Evolutionary conservation across 2,113 vertebrate species (phyloP), one percentile per base, ranked within the genome.

Genomic region (Pica pica): DNA sequence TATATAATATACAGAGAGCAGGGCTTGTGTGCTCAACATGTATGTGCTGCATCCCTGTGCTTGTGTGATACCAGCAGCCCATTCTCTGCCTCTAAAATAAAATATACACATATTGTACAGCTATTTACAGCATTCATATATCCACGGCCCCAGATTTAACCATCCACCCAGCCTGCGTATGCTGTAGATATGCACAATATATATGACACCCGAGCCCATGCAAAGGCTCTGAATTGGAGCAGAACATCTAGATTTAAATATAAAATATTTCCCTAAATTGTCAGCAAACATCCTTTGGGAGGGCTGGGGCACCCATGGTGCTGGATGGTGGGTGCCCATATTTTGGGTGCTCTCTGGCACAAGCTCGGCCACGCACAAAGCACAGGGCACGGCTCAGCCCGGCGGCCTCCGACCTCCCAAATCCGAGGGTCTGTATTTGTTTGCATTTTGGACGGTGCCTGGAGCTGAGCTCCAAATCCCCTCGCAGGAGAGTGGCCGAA

Each of bases 41-140:
- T 46, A 83, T 69, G 77, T 84, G 70, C 68, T 23, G 37, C 46
- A 30, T 85, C 81, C 81, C 52, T 42, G 41, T 33, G 70, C 76
- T 69, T 37, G 13, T 86, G 80, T 90, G 81, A 46, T 42, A 37
- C 83, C 71, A 86, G 47, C 24, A 44, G 55, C 1, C 76, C 37
- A 9, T 70, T 27, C 74, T 77, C 50, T 80, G 88, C 85, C 90
- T 93, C 49, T 75, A 13, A 89, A 92, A 95, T 83, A 69, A 78
- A 93, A 67, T 82, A 49, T 7, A 37, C 26, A 3, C 42, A 19
- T 28, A 53, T 57, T 76, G 81, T 41, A 24, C 59, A 77, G 93
- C 35, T 91, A 77, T 91, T 95, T 93, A 83, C 94, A 90, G 75
- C 90, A 67, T 86, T 88, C 90, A 59, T 78, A 88, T 80, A 93